Percentiles rank a stretch among this genome's conserved stretches.
Evolutionary conservation across 2,888 invertebrate genomes (phyloP).

Genomic region (Arctia plantaginis): DNA sequence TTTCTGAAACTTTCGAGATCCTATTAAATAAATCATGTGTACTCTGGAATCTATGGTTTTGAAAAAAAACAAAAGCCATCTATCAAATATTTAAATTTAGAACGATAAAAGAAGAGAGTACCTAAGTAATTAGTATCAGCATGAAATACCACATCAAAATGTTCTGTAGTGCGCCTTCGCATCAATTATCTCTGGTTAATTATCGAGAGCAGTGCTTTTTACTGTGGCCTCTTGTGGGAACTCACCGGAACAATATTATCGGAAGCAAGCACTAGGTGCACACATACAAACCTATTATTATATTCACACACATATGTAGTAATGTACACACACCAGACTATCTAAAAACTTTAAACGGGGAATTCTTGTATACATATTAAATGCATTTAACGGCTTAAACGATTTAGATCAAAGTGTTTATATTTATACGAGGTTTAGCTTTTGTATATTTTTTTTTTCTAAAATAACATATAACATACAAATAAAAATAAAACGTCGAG

Average conservation of each 20-base stretch:
- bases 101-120: constrained; percentile 36
- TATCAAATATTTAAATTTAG: constrained; percentile 33
- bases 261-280: constrained; percentile 57
- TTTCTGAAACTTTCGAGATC: constrained; percentile 2
- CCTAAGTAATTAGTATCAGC: constrained; percentile 31
- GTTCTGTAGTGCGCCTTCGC: constrained; percentile 40
- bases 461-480: not conserved
- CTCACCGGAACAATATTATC: constrained; percentile 78
- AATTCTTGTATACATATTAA: not conserved
- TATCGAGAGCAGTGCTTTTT: constrained; percentile 75
- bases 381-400: not conserved
- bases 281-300: constrained; percentile 32
- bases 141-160: constrained; percentile 48
- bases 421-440: not conserved
- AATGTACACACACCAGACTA: not conserved
- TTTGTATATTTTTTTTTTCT: not conserved
- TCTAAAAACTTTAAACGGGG: not conserved
- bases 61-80: not conserved
- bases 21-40: not conserved
- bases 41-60: not conserved
- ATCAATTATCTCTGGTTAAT: constrained; percentile 62
- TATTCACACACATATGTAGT: constrained; percentile 27
- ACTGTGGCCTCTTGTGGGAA: constrained; percentile 72
- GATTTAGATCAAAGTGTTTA: not conserved
- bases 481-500: not conserved